Evolutionary conservation across 2,888 invertebrate genomes (phyloP).

Genomic region (Pegoplata infirma): DNA sequence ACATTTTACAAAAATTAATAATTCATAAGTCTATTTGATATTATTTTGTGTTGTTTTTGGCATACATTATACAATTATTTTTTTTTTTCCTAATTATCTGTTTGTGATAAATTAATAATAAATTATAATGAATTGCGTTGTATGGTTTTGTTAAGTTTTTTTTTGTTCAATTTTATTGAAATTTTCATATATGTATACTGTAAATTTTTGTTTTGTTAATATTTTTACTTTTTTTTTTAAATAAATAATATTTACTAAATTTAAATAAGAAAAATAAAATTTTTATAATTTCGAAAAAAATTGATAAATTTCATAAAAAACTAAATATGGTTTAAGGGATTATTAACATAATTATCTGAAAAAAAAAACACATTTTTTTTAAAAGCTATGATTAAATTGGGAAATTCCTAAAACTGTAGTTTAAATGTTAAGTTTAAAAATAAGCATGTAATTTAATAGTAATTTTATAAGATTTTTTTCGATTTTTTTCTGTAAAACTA

Average conservation of each 20-base stretch:
- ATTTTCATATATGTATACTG: constrained; percentile 3
- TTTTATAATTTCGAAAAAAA: constrained; percentile 2
- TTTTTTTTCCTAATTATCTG: background rate
- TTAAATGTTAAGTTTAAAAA: background rate
- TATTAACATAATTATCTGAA: too few relatives aligned
- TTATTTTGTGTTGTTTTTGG: background rate
- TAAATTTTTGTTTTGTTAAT: background rate
- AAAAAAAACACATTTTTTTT: background rate
- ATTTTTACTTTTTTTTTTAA: constrained; percentile 5
- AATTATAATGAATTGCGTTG: constrained; percentile 23
- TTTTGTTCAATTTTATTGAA: constrained; percentile 35
- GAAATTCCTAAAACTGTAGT: background rate
- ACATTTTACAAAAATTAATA: background rate
- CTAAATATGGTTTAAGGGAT: too few relatives aligned
- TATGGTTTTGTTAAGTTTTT: constrained; percentile 7
- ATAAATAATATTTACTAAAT: constrained; percentile 8
- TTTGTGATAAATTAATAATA: background rate
- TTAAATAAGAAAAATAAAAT: background rate
- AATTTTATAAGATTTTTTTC: background rate
- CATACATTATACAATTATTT: background rate
- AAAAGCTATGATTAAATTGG: background rate
- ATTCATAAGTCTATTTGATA: background rate
- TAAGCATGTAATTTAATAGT: background rate
- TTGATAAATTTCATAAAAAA: background rate
- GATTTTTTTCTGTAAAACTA: background rate